A percentile compares a stretch with the other conserved stretches of the same genome.
phyloP scores from a whole-genome alignment of 2,888 invertebrate genomes.

The Atethmia centrago region DNA sequence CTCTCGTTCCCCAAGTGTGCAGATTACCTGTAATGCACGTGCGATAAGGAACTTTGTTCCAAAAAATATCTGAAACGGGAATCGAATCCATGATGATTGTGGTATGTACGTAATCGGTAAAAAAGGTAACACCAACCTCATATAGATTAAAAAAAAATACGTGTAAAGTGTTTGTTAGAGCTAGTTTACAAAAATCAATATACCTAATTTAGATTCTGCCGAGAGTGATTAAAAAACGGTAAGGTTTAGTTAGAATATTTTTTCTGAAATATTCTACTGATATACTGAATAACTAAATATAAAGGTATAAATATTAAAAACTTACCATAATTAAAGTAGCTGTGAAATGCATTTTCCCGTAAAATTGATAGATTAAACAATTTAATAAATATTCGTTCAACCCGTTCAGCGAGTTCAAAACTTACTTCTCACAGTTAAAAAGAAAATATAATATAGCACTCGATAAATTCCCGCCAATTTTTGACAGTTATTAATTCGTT shows the following conservation, averaged over 20 bases:
- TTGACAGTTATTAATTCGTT: constrained; percentile 40
- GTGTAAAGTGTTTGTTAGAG: neutral
- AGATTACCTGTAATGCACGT: no score
- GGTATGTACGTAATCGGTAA: no score
- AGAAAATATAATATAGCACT: neutral
- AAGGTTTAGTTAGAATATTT: neutral
- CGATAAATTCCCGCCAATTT: constrained; percentile 54
- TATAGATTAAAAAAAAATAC: no score
- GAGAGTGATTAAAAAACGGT: neutral
- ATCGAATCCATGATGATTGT: no score
- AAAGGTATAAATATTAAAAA: constrained; percentile 4
- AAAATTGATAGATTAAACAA: no score
- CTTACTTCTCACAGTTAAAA: neutral
- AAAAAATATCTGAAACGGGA: no score
- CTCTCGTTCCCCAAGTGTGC: no score
- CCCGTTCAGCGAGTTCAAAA: neutral
- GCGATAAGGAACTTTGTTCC: no score
- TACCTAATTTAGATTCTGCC: neutral
- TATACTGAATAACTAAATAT: no score
- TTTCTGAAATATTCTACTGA: neutral
- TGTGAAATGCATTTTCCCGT: constrained; percentile 37
- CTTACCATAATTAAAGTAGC: constrained; percentile 47
- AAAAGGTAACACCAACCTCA: no score
- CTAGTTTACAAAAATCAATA: neutral
- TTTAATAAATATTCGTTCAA: neutral